These are phyloP conservation scores for Hozukius guyotensis DNA, from an alignment of 2,797 vertebrate species.

Conservation along the genomic window DNA sequence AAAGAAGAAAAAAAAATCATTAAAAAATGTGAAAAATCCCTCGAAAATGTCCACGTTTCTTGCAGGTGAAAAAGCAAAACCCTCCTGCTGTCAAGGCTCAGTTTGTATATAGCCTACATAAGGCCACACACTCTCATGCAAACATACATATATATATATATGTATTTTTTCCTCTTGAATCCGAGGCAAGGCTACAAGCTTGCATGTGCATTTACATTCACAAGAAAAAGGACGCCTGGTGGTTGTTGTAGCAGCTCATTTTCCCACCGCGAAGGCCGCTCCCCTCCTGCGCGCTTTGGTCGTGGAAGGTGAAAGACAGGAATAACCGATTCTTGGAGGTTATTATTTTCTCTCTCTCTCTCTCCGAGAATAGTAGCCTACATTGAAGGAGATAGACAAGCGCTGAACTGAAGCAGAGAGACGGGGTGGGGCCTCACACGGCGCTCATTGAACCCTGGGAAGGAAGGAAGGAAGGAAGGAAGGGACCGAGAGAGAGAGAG, in stretches of 20 bases:
- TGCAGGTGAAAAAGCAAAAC: constrained; percentile 67
- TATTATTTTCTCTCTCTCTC: constrained; percentile 69
- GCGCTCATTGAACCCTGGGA: constrained; percentile 88
- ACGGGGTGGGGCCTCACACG: constrained; percentile 89
- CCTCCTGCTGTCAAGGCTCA: constrained; percentile 76
- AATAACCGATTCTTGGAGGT: constrained; percentile 70
- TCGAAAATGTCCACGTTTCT: constrained; percentile 75
- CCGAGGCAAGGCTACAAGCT: constrained; percentile 59
- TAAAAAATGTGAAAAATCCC: constrained; percentile 57
- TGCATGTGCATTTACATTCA: constrained; percentile 80
- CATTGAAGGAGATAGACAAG: constrained; percentile 78
- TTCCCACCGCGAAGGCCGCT: constrained; percentile 72
- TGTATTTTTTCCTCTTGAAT: constrained; percentile 45
- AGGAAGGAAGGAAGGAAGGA: no score
- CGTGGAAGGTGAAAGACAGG: constrained; percentile 61
- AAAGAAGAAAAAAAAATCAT: not conserved
- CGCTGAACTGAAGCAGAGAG: constrained; percentile 64
- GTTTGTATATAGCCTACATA: constrained; percentile 47
- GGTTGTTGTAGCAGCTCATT: constrained; percentile 68
- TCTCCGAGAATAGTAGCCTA: constrained; percentile 75
- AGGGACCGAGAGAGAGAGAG: constrained; percentile 57
- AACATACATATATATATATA: constrained; percentile 28
- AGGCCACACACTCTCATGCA: constrained; percentile 31
- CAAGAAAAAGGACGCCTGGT: constrained; percentile 67
- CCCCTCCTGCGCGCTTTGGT: constrained; percentile 65